Conservation (phyloP, 1,140 invertebrate genomes). For the Orchestia grillus region DNA sequence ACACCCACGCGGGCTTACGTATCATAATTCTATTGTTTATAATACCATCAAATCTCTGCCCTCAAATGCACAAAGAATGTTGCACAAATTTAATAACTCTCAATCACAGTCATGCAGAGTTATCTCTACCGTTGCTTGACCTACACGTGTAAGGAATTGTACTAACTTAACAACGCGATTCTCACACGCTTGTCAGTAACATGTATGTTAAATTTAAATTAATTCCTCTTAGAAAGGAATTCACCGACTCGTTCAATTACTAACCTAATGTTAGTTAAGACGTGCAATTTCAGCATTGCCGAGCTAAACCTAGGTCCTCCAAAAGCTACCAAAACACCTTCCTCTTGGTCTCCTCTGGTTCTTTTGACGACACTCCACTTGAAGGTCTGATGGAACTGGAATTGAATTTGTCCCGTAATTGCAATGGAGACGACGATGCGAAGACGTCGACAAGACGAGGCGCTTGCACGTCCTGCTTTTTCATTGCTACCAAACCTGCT, state of each 20-base stretch:
- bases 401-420: slow-evolving; percentile 41
- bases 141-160: not conserved
- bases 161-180: not conserved
- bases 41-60: not conserved
- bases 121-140: not conserved
- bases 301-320: not conserved
- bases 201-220: too few species aligned
- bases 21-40: not conserved
- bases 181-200: not conserved
- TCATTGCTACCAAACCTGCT: slow-evolving; percentile 19
- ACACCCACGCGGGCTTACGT: not conserved
- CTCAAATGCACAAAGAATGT: not conserved
- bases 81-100: not conserved
- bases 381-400: slow-evolving; percentile 18
- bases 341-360: not conserved
- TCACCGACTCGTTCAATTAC: not conserved
- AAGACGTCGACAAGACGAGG: not conserved
- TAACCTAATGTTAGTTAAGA: not conserved
- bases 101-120: not conserved
- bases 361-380: slow-evolving; percentile 19
- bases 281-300: not conserved
- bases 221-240: too few species aligned
- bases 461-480: not conserved
- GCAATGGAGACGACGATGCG: slow-evolving; percentile 26
- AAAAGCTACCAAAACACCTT: not conserved